These are phyloP conservation scores for Nothobranchius kuhntae DNA, from an alignment of 2,113 vertebrate species.

Conservation along the genomic window DNA sequence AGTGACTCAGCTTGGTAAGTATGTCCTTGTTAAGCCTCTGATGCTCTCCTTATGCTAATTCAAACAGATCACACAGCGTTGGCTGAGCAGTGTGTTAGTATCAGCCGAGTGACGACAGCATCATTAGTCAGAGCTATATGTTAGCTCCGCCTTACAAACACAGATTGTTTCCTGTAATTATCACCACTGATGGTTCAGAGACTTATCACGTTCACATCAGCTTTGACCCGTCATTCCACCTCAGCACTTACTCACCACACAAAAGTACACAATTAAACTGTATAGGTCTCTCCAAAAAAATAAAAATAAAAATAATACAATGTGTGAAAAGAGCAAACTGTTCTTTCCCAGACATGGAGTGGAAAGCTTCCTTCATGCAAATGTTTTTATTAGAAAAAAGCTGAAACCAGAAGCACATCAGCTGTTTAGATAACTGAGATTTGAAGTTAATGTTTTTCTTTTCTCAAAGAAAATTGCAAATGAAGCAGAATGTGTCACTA, in stretches of 20 bases:
- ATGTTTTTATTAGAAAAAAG: no score
- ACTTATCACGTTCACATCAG: not conserved
- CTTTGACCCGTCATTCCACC: not conserved
- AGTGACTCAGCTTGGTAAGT: not conserved
- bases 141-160: not conserved
- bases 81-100: not conserved
- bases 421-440: no score
- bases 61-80: not conserved
- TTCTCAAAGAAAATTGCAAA: no score
- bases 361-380: no score
- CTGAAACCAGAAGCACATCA: no score
- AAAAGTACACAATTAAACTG: not conserved
- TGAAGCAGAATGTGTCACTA: no score
- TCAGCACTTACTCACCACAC: not conserved
- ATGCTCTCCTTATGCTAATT: constrained; percentile 1
- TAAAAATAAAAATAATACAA: no score
- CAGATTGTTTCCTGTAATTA: not conserved
- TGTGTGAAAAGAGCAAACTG: no score
- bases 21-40: constrained; percentile 1
- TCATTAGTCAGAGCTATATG: not conserved
- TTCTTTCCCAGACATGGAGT: no score
- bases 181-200: not conserved
- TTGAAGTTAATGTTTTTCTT: no score
- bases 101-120: not conserved
- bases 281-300: not conserved